A percentile compares a stretch with the other conserved stretches of the same genome.
Evolutionary conservation across 37 sponge, comb jelly and placozoan species (phyloP).

Genomic region (Beroe forskalii): DNA sequence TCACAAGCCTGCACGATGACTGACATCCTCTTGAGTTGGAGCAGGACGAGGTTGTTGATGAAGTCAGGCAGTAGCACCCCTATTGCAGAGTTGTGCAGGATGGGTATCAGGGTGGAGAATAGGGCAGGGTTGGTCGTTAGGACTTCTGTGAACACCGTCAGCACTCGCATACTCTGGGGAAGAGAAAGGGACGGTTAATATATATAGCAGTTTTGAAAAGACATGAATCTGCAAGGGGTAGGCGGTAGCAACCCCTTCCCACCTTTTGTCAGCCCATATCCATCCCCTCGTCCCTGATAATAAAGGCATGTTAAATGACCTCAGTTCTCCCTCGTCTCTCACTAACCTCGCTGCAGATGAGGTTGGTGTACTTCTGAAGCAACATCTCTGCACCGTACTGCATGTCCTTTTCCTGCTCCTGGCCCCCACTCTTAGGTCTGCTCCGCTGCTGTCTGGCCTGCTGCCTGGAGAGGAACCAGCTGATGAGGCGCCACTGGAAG

Average conservation of each 20-base stretch:
- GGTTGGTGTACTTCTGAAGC: constrained; percentile 42
- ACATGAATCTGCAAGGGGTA: no score
- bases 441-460: not conserved
- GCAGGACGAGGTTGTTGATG: constrained; percentile 29
- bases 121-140: not conserved
- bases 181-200: not conserved
- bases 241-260: no score
- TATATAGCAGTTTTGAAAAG: no score
- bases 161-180: constrained; percentile 21
- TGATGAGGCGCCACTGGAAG: constrained; percentile 53
- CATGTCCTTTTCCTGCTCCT: constrained; percentile 19
- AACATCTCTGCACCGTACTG: constrained; percentile 38
- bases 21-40: not conserved
- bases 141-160: constrained; percentile 32
- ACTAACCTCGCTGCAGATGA: constrained; percentile 22
- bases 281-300: no score
- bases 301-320: no score
- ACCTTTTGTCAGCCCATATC: no score
- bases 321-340: no score
- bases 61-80: constrained; percentile 47
- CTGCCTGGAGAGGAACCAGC: constrained; percentile 17
- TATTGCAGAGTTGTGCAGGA: constrained; percentile 7
- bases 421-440: not conserved
- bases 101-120: constrained; percentile 1
- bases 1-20: not conserved